Evolutionary conservation across 2,113 vertebrate species (phyloP), one percentile per base, ranked within the genome.

Genomic region (Epinephelus lanceolatus): DNA sequence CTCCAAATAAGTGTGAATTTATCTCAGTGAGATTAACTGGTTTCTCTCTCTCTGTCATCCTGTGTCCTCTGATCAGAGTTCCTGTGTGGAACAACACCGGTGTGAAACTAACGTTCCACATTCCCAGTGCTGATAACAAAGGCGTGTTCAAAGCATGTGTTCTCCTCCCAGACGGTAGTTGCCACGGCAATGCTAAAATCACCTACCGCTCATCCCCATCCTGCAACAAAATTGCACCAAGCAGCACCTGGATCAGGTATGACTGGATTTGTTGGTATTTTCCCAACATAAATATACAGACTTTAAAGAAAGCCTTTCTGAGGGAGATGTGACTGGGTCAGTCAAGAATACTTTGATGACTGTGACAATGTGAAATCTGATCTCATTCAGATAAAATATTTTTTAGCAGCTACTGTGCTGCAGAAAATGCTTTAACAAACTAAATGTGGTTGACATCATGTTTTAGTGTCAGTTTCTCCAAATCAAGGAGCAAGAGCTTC

Each of bases 171-270:
- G 90, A 92, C 0, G 85, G 81, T 2, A 81, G 83, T 47, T 93
- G 92, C 81, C 81, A 91, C 0, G 87, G 89, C 25, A 13, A 47
- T 2, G 7, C 59, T 21, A 19, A 2, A 11, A 67, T 93, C 73
- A 84, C 57, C n/a, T 94, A 94, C 67, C 27, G 3, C 1, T 91
- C 90, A 0, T 52, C 42, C 5, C 93, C 93, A 1, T 73, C 81
- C 61, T 94, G 91, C 77, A 77, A n/a, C 10, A 0, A 7, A 0
- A 14, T 90, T 21, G 4, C 5, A 25, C 93, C 91, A 2, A 80
- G 3, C 49, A 87, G 68, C 71, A 61, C 61, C 51, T 94, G 93
- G 93, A n/a, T 53, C 69, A 94, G 93, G 93, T 93, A 66, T 2
- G 55, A n/a, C 53, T 19, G 19, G 6, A 52, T 33, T 3, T 40